Base-by-base conservation (phyloP, 2,888 invertebrate genomes). In the Macrosoma leucophasiata region DNA sequence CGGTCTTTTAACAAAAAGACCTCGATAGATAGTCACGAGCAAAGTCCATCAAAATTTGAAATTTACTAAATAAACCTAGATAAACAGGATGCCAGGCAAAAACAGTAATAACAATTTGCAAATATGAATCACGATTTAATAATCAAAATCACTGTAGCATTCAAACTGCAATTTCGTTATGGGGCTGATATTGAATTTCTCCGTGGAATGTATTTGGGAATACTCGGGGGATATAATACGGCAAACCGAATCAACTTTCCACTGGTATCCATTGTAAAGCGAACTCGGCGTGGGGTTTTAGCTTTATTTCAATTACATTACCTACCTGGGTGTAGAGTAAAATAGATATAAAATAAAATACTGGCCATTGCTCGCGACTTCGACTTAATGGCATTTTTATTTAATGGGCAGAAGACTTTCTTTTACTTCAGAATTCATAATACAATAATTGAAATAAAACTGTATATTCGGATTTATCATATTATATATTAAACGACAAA, bases 91-190 rank as follows among this genome's bases (percentile, higher is more conserved):
- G 22, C 10, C 33, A 27, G 37, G 36, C 41, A 43, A 38, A 48
- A 50, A 32, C 44, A 33, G 44, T 48, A 50, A 53, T 54, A 57
- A 50, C 58, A 52, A 55, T 61, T 60, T 61, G 50, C 50, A 52
- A 63, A 66, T 67, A 66, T 64, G 56, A 61, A 55, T 46, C 58
- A 48, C 62, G 68, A 73, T 73, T 71, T 65, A 75, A 76, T 77
- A 75, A 73, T 65, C 62, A 62, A 67, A 76, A 77, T 74, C 75
- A 76, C 65, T 62, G 68, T 67, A 67, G 69, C 67, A 70, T 70
- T 70, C 67, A 61, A 61, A 67, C 55, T 77, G 70, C 72, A 77
- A 76, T 77, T 76, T 73, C 69, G 78, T 79, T 79, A 79, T 57
- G 58, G 68, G 59, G 62, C 63, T 53, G 70, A 72, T 73, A 76